Conservation (phyloP, 2,113 vertebrate genomes). For the Acanthisitta chloris region DNA sequence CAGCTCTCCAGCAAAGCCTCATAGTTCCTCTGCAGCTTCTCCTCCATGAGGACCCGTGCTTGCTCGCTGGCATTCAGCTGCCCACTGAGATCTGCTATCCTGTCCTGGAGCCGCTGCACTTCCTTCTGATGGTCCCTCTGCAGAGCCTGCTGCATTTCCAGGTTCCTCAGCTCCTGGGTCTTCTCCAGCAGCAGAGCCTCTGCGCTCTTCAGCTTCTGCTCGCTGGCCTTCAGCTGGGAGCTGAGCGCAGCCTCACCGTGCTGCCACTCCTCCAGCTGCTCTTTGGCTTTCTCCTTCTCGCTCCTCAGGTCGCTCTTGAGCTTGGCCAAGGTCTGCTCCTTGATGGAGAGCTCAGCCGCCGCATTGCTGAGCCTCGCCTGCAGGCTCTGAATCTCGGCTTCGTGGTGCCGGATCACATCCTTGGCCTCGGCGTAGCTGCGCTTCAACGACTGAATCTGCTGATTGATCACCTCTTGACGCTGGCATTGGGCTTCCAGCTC, state of each 20-base stretch:
- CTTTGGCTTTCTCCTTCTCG: conserved; percentile 84
- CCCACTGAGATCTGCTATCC: conserved; percentile 81
- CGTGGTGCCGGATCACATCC: conserved; percentile 86
- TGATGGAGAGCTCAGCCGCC: conserved; percentile 85
- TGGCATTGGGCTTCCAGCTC: conserved; percentile 89
- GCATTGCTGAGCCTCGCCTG: conserved; percentile 85
- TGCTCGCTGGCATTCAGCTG: conserved; percentile 84
- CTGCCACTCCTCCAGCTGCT: conserved; percentile 86
- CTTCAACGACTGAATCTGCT: conserved; percentile 88
- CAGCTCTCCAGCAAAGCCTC: conserved; percentile 83
- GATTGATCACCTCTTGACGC: conserved; percentile 86
- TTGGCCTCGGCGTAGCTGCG: conserved; percentile 91
- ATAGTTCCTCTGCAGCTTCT: conserved; percentile 85
- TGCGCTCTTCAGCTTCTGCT: conserved; percentile 85
- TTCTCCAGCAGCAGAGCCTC: conserved; percentile 89
- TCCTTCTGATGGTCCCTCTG: conserved; percentile 88
- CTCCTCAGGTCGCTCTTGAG: conserved; percentile 87
- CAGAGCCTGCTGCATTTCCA: conserved; percentile 88
- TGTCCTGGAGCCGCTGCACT: conserved; percentile 87
- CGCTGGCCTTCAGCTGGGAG: conserved; percentile 86
- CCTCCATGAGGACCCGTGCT: conserved; percentile 83
- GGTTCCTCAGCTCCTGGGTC: conserved; percentile 86
- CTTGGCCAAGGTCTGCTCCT: conserved; percentile 87
- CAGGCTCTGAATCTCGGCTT: conserved; percentile 86
- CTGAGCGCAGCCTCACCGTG: conserved; percentile 78